A percentile compares a stretch with the other conserved stretches of the same genome.
Conservation (phyloP, 2,888 invertebrate species). For the Orchestes rusci region DNA sequence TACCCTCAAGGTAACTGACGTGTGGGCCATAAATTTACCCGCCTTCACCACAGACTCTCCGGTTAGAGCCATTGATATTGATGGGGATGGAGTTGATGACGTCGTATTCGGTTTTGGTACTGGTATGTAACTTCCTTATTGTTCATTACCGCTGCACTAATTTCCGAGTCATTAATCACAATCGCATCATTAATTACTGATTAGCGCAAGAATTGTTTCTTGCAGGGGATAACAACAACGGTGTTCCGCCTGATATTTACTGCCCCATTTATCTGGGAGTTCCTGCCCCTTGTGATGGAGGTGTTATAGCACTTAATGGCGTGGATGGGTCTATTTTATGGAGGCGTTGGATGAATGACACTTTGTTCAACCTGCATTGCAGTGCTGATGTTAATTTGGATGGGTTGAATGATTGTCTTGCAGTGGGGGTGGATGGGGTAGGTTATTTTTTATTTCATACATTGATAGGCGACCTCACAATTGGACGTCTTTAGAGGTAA, state of each 20-base stretch:
- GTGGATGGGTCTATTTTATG: slow-evolving; percentile 62
- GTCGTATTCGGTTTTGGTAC: slow-evolving; percentile 72
- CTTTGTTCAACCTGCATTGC: slow-evolving; percentile 68
- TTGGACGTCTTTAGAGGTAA: too few species aligned
- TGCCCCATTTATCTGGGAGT: slow-evolving; percentile 63
- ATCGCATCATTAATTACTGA: too few species aligned
- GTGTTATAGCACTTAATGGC: slow-evolving; percentile 70
- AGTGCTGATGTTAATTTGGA: slow-evolving; percentile 63
- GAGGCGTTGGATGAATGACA: slow-evolving; percentile 65
- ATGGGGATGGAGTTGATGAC: slow-evolving; percentile 64
- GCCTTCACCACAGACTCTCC: slow-evolving; percentile 68
- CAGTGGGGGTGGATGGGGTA: slow-evolving; percentile 66
- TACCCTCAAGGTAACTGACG: slow-evolving; percentile 50
- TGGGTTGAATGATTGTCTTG: slow-evolving; percentile 62
- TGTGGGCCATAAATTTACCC: slow-evolving; percentile 64
- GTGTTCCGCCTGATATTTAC: slow-evolving; percentile 50
- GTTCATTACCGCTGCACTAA: too few species aligned
- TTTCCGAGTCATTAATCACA: too few species aligned
- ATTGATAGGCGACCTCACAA: too few species aligned
- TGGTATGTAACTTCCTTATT: slow-evolving; percentile 43
- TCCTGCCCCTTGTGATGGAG: slow-evolving; percentile 62
- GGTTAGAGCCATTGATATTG: slow-evolving; percentile 62
- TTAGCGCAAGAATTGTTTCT: background rate
- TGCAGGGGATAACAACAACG: slow-evolving; percentile 49
- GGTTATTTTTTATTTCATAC: too few species aligned